Conservation (phyloP, 2,888 invertebrate species). For the Tachina fera region DNA sequence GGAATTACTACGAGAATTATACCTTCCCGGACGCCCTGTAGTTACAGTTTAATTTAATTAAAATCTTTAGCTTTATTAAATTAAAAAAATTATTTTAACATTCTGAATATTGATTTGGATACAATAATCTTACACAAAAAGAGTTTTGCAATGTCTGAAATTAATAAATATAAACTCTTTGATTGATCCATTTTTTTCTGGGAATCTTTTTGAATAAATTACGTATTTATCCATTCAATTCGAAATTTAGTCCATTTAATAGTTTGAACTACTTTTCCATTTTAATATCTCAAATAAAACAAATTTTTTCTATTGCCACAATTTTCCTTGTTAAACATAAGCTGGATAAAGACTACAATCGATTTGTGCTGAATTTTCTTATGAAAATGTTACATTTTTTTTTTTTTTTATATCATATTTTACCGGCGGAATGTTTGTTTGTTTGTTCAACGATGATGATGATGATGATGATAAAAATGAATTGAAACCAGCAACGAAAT, state of each 20-base stretch:
- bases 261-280: not conserved
- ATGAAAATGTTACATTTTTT: slow-evolving; percentile 15
- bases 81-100: too few species aligned
- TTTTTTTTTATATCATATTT: not conserved
- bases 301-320: not conserved
- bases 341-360: slow-evolving; percentile 38
- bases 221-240: not conserved
- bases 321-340: slow-evolving; percentile 12
- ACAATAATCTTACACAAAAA: too few species aligned
- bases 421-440: slow-evolving; percentile 22
- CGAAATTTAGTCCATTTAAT: not conserved
- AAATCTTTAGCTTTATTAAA: too few species aligned
- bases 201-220: too few species aligned
- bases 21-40: too few species aligned
- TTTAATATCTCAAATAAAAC: slow-evolving; percentile 6
- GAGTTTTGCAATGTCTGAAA: too few species aligned
- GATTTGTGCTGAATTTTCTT: slow-evolving; percentile 22
- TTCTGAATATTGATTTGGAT: too few species aligned
- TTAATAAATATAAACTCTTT: too few species aligned
- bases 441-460: not conserved
- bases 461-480: slow-evolving; percentile 11
- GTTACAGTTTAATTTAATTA: too few species aligned
- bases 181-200: too few species aligned
- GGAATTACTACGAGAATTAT: too few species aligned
- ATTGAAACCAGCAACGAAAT: not conserved